Base-by-base conservation (phyloP, 2,888 invertebrate genomes). In the Phyllotreta striolata region DNA sequence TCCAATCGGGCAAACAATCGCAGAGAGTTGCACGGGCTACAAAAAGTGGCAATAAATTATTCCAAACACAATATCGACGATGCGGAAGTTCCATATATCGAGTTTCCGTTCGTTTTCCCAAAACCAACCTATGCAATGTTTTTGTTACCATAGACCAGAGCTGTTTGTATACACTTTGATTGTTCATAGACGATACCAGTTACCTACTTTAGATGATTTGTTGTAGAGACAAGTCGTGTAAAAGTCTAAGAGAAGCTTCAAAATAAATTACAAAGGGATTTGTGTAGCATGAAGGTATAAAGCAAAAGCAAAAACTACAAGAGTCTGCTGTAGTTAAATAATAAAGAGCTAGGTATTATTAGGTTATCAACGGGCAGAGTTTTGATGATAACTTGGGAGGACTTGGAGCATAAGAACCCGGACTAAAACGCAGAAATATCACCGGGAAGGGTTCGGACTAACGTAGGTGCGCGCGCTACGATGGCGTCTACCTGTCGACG, bases 391-490 rank as follows among this genome's bases (percentile, higher is more conserved):
- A 37, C 51, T 51, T 10, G 35, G 7, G 3, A 37, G 37, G 3
- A 46, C 6, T 51, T 51, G 3, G 1, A 34, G 14, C 35, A 8
- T 13, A 55, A 55, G 51, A 52, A 7, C 44, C 52, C 39, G 24
- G 9, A 57, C 43, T 41, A 46, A 14, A 57, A 51, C 41, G 38
- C 6, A n/a, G n/a, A n/a, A 24, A 24, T 24, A 3, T 24, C 24
- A 24, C 24, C 44, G 37, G 24, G 44, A 62, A 57, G 54, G 54
- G 57, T 14, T 56, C 40, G 41, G 9, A 41, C 40, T n/a, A 34
- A n/a, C 3, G 41, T 41, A 69, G 70, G 71, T 70, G 70, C 69
- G 71, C 70, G 71, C 72, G 67, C 71, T 69, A 66, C 62, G 65
- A 63, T 68, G 71, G 64, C 67, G 64, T 60, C 65, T 66, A 69